Evolutionary conservation across 2,113 vertebrate species (phyloP), one percentile per base, ranked within the genome.

Genomic region (Lucifuga dentata): DNA sequence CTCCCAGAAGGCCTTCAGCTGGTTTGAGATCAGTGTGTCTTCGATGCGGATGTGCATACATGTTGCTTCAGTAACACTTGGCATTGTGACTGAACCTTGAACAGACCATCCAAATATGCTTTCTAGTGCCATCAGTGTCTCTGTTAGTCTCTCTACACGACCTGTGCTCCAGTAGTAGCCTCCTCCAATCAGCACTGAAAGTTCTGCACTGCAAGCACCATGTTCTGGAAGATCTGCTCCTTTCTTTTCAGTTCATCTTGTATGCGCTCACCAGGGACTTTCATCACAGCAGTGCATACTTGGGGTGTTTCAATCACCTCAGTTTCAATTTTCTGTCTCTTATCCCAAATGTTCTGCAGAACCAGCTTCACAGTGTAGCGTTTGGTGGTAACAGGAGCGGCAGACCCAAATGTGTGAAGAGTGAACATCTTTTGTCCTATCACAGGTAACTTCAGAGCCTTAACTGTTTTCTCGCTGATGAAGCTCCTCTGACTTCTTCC

Each of bases 1-100:
- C 29, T 78, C 55, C 53, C 61, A 72, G 41, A 78, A 73, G 10
- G 29, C 45, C 20, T 63, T 41, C 45, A 68, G 45, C 45, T 58
- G 69, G 13, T 68, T 39, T 13, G 63, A 40, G 19, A 83, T 20
- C 19, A 19, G 32, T 55, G 36, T 17, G 11, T 68, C 32, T 9
- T 33, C 45, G n/a, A 58, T 2, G 8, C 8, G 51, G n/a, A 67
- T 59, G 11, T 48, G n/a, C 36, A 74, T 74, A 33, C 44, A 66
- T 32, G 51, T 66, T 32, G 64, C 36, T 24, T 68, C 24, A 5
- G 61, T 45, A 2, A 71, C 0, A 33, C 55, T 74, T 10, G 56
- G 68, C 12, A 63, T 8, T 46, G 52, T 35, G 11, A 84, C 57
- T 55, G 49, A 23, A 5, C 68, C 57, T 24, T 72, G 29, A 13